Base-by-base conservation (phyloP, 92 coral and sea anemone species). In the Porites evermanni region DNA sequence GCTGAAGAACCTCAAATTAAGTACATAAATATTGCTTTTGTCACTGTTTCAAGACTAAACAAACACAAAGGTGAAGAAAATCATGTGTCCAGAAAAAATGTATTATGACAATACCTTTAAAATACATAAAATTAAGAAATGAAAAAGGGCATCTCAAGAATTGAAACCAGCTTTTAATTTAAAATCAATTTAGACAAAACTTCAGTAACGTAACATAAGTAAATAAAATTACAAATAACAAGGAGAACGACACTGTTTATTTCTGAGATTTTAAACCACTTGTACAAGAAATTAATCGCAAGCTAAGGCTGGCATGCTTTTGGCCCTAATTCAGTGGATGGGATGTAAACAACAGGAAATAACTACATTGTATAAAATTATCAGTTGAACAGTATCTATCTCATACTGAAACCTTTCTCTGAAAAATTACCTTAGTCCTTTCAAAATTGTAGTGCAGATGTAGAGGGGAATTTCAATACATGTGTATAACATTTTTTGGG, bases 1-100 rank as follows among this genome's bases (percentile, higher is more conserved):
- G 14, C 54, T 23, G 29, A 20, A 54, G 29, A 64, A 67, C 70
- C 52, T 21, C 0, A 52, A 17, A 79, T 67, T 52, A 23, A 67
- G 68, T 21, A 38, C 66, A 67, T 79, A 11, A 26, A 23, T n/a
- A 9, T 20, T 79, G 73, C 74, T 53, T 67, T 79, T 79, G 51
- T 79, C 53, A 17, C 61, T 65, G 19, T 10, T 13, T 50, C 2
- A 21, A 21, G 12, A 23, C 14, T 23, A 17, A 21, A 13, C 17
- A 64, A 79, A 53, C 14, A 47, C 83, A 65, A 78, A 64, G 54
- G 8, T 18, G 47, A 9, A 1, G 19, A 13, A 1, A 13, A 51
- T 65, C 19, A 50, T 11, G 12, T 56, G 4, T 56, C 8, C 52
- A 14, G 20, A 47, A 47, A 6, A 65, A 63, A 78, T 78, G 64